Base-by-base conservation (phyloP, 2,113 vertebrate genomes). In the Pedetes capensis region DNA sequence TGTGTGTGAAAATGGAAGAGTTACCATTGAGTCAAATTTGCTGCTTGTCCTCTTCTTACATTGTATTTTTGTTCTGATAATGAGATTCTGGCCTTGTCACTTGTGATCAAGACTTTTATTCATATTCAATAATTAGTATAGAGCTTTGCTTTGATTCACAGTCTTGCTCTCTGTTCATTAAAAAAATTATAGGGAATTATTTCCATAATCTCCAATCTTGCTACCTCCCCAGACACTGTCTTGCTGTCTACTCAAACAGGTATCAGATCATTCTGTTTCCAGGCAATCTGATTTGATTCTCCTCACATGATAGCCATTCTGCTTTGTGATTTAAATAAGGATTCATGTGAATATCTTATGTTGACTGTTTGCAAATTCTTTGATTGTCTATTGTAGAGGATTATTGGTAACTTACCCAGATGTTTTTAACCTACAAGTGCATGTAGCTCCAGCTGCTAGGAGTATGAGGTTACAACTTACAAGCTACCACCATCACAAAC, bases 251-350 rank as follows among this genome's bases (percentile, higher is more conserved):
- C 25, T 16, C 74, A 90, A 88, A 49, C 3, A 87, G 55, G n/a
- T 55, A 59, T 86, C 79, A 59, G 16, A 42, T 85, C n/a, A 69
- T 91, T 85, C 29, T 84, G 9, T 92, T 94, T 92, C 47, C 53
- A 63, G 68, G 39, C n/a, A 61, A 49, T 51, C 57, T 17, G 37
- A 47, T 74, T 89, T 91, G 39, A 92, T 83, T 81, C 11, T 80
- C 37, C 47, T 49, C n/a, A 82, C 3, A 66, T 16, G 3, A 14
- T 44, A 13, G 53, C 11, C 23, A 80, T 53, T 63, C n/a, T 75
- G 37, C 44, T 92, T 72, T 93, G 61, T 72, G 53, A 79, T 93
- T 44, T 76, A 64, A 85, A n/a, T n/a, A n/a, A 96, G 22, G 29
- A 87, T 76, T 91, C 59, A 39, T 59, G 6, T 91, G 17, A 47